These are phyloP conservation scores for Geopemphigus sp. DNA, from an alignment of 1,140 invertebrate species.

Conservation along the genomic window DNA sequence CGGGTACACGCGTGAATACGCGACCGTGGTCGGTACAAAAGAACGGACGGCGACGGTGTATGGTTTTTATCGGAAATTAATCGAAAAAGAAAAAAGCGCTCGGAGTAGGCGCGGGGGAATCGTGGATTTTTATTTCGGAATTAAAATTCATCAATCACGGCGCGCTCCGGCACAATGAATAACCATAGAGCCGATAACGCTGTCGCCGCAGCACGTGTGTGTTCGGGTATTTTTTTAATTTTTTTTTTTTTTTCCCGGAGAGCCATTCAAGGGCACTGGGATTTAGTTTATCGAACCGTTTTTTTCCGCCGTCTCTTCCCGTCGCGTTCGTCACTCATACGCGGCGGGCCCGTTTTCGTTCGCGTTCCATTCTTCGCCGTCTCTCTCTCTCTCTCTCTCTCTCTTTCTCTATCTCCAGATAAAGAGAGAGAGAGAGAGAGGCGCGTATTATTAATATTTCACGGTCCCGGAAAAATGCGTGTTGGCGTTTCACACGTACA, in stretches of 20 bases:
- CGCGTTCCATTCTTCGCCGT: too few species aligned
- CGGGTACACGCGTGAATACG: too few species aligned
- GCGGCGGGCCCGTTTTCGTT: too few species aligned
- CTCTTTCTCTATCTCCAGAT: too few species aligned
- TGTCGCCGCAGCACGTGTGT: not conserved
- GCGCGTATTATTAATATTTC: constrained; percentile 42
- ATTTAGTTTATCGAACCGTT: constrained; percentile 33
- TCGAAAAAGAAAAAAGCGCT: too few species aligned
- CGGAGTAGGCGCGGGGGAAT: too few species aligned
- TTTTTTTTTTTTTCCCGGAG: not conserved
- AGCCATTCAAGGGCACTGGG: constrained; percentile 32
- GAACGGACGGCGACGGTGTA: too few species aligned
- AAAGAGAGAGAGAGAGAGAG: too few species aligned
- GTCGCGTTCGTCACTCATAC: not conserved
- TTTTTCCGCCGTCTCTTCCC: too few species aligned
- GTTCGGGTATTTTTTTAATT: too few species aligned
- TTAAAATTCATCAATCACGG: constrained; percentile 43
- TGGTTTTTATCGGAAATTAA: too few species aligned
- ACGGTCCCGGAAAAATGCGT: constrained; percentile 27
- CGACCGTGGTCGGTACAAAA: too few species aligned
- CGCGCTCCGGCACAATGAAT: constrained; percentile 15
- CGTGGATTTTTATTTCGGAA: not conserved
- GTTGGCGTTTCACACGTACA: not conserved
- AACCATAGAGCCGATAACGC: constrained; percentile 32
- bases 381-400: not conserved